Evolutionary conservation across 2,113 vertebrate genomes (phyloP), one percentile per base, ranked within the genome.

Genomic region (Daboia siamensis): DNA sequence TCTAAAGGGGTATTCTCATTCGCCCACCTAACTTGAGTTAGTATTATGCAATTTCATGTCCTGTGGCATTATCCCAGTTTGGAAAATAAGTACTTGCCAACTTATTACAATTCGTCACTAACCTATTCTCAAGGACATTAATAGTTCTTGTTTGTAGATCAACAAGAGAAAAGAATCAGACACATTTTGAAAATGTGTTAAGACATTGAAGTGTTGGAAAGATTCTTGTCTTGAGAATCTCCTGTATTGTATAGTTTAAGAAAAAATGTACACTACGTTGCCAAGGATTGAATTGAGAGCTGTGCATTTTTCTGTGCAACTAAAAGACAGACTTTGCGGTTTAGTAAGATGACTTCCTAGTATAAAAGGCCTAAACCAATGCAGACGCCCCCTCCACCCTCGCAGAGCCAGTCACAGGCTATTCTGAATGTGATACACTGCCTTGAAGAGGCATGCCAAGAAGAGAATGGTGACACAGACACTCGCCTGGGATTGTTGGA

Each of bases 381-480:
- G 57, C 9, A 69, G 91, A 93, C 24, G 39, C 46, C 23, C 6
- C 21, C 33, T 90, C 10, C 12, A 6, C 33, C 4, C 39, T 85
- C 39, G 29, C 29, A 46, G 7, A 12, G 80, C 87, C 90, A 86
- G 92, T 89, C 89, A 91, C 89, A 92, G 69, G 87, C 84, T 52
- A 87, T 64, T 52, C 91, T 39, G 88, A 90, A 90, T 85, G 88
- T 87, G 88, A 87, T 94, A 85, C 61, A 57, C 52, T 88, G 86
- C 52, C 93, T 92, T 93, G 51, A 87, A 74, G 48, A 92, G 92
- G 80, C 89, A 21, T 17, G 86, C 90, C 91, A 90, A 92, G 56
- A 48, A 64, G 87, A 8, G 74, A 74, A 94, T 39, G 0, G 85
- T 64, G 89, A 94, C 85, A 1, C 69, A 85, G 90, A 91, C 20